Percentiles rank a stretch among this genome's conserved stretches.
phyloP scores from a whole-genome alignment of 2,888 invertebrate genomes.

The Watsonalla cultraria region DNA sequence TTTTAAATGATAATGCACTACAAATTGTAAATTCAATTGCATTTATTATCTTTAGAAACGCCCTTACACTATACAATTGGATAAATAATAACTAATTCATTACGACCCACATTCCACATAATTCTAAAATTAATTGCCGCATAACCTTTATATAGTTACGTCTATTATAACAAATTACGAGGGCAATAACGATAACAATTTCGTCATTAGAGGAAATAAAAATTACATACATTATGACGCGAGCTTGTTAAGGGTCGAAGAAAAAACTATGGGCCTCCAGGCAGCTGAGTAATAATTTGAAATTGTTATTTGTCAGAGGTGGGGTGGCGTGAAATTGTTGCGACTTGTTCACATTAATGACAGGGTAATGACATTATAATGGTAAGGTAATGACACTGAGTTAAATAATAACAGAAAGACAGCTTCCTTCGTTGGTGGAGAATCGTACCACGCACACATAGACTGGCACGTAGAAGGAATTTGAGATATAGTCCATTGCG shows the following conservation, averaged over 20 bases:
- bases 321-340: slow-evolving; percentile 2
- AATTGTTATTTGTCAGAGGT: slow-evolving; percentile 2
- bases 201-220: not conserved
- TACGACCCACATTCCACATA: not conserved
- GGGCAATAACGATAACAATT: not conserved
- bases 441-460: too few species aligned
- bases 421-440: too few species aligned
- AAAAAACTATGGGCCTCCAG: not conserved
- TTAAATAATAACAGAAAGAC: too few species aligned
- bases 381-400: slow-evolving; percentile 3
- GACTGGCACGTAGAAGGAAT: too few species aligned
- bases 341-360: slow-evolving; percentile 13
- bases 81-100: not conserved
- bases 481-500: too few species aligned
- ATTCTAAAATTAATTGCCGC: not conserved
- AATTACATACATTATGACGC: slow-evolving; percentile 1
- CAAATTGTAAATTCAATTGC: too few species aligned
- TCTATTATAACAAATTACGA: not conserved
- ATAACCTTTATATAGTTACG: not conserved
- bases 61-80: not conserved
- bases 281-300: slow-evolving; percentile 1
- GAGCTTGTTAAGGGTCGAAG: slow-evolving; percentile 2
- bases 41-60: too few species aligned
- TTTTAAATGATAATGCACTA: too few species aligned
- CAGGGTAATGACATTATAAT: slow-evolving; percentile 20